Base-by-base conservation (phyloP, 1,140 invertebrate species). In the Papilio helenus region DNA sequence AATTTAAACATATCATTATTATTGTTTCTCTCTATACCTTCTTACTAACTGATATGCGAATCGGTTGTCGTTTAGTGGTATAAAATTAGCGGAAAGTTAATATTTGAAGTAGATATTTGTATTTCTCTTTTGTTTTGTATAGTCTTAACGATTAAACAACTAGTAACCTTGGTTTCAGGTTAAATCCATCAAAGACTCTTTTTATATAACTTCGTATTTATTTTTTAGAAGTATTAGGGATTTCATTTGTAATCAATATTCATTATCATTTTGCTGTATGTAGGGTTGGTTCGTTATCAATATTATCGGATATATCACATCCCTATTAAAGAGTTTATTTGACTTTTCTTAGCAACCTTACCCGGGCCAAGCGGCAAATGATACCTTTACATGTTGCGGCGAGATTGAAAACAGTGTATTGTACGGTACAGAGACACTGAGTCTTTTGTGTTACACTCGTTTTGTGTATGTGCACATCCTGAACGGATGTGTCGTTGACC, bases 391-490 rank as follows among this genome's bases (percentile, higher is more conserved):
- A 68, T 68, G 58, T 84, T 83, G 86, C 79, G 85, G 85, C 81
- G 79, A 82, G 85, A 82, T 85, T 79, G 81, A 77, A 82, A 83
- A 83, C 80, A 80, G 82, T 86, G 83, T 78, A 85, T 83, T 86
- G 84, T 74, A 81, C 58, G 34, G 72, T 82, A 78, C 80, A 61
- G 76, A 83, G 79, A 85, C 82, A 89, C 87, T 7, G 34, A 80
- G 72, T 81, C 83, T 85, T 88, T 91, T 90, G 88, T 92, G 83
- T 81, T 83, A 82, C 86, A 80, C 80, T 83, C 77, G 87, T 91
- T 92, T 94, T 93, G 91, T 93, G 87, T 90, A 84, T 91, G 91
- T 87, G 85, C 89, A 92, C 89, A 94, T 94, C 91, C 92, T 94
- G 92, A 92, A 93, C 90, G 83, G 44, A 74, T 79, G 83, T 82